Conservation (phyloP, 2,797 vertebrate genomes). For the Buphagus erythrorhynchus region DNA sequence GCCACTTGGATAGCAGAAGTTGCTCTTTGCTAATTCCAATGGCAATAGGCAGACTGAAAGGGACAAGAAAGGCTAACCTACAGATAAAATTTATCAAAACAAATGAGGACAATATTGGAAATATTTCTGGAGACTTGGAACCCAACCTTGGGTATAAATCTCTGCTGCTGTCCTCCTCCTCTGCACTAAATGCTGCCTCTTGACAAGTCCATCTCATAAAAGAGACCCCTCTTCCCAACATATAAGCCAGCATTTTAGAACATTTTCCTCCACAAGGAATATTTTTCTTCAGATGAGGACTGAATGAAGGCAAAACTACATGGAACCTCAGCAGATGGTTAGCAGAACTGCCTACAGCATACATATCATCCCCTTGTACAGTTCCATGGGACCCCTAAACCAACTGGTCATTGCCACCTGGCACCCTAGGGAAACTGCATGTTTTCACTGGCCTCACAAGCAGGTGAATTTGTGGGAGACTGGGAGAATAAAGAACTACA, state of each 20-base stretch:
- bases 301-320: background rate
- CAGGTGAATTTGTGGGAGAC: background rate
- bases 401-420: background rate
- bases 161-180: background rate
- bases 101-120: background rate
- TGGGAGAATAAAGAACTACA: background rate
- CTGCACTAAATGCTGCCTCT: background rate
- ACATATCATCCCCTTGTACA: rapidly evolving
- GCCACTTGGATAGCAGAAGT: background rate
- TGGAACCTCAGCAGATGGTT: background rate
- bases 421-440: background rate
- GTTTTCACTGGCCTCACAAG: background rate
- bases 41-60: background rate
- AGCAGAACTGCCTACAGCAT: background rate
- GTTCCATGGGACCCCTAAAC: background rate
- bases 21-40: background rate
- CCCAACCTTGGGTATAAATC: background rate
- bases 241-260: background rate
- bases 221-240: background rate
- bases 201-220: background rate
- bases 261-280: background rate
- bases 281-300: background rate
- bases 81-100: background rate
- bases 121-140: background rate
- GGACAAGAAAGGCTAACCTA: background rate